Evolutionary conservation across 2,888 invertebrate species (phyloP), one percentile per base, ranked within the genome.

Genomic region (Slavum lentiscoides): DNA sequence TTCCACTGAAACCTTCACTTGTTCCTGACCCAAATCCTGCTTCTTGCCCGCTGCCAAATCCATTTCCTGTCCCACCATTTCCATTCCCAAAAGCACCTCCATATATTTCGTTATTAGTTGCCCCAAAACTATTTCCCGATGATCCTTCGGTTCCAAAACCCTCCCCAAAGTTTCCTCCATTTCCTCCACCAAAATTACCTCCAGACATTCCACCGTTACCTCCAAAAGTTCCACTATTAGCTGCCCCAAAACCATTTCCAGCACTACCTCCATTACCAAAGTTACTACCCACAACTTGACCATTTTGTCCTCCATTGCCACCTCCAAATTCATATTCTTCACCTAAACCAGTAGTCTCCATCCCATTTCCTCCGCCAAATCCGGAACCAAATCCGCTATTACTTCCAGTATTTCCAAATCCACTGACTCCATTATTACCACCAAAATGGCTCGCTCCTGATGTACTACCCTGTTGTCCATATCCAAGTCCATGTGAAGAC

Each of bases 61-160:
- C 83, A 58, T 19, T 43, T 3, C 82, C 82, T n/a, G 37, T 82
- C 74, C 82, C 83, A 69, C 75, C 76, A 72, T 82, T 81, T 69
- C 82, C 82, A 73, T 55, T 74, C 49, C 75, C 70, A 21, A 69
- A 55, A 21, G 53, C 81, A 39, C 59, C 59, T n/a, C 68, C 81
- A 21, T 75, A 77, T 83, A 82, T 82, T 84, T n/a, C n/a, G n/a
- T n/a, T 39, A 49, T 49, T 49, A 8, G 5, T 11, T 49, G 49
- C 49, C 9, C 49, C 49, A 11, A 49, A 49, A 9, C 49, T 11
- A 11, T 49, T 49, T 9, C 49, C 49, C 7, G 49, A 49, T 11
- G 49, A 6, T 49, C 49, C 49, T 49, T 11, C 49, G 68, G 9
- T 49, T 49, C 82, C 82, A 68, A 74, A 81, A 69, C 82, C 82